phyloP scores from a whole-genome alignment of 2,797 vertebrate species.

The Macropodus opercularis region DNA sequence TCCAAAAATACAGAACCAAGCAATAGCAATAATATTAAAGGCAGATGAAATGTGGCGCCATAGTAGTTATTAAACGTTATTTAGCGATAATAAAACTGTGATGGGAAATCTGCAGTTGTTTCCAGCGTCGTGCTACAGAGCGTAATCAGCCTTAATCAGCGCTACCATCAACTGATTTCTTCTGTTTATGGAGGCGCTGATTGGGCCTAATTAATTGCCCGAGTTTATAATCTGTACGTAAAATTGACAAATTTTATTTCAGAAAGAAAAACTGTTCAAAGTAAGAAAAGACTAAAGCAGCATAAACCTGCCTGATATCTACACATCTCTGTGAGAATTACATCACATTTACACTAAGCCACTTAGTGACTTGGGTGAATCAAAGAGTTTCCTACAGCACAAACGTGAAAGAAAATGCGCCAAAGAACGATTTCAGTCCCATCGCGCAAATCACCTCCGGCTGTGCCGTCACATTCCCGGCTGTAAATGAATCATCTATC shows the following conservation, averaged over 20 bases:
- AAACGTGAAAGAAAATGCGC: not conserved
- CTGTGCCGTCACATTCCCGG: not conserved
- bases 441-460: not conserved
- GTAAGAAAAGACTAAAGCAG: not conserved
- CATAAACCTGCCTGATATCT: no score
- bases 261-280: not conserved
- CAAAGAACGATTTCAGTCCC: not conserved
- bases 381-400: not conserved
- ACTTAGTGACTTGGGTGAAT: not conserved
- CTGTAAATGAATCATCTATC: not conserved
- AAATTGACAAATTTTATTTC: conserved; percentile 30
- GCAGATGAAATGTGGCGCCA: not conserved
- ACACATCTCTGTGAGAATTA: not conserved
- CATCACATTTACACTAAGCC: not conserved
- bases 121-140: conserved; percentile 12
- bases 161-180: conserved; percentile 56
- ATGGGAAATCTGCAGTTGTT: conserved; percentile 19
- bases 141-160: conserved; percentile 70
- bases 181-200: conserved; percentile 62
- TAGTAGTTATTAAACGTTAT: no score
- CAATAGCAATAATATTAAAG: conserved; percentile 10
- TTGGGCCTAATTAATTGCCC: conserved; percentile 63
- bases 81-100: conserved; percentile 35
- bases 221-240: conserved; percentile 41
- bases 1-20: conserved; percentile 16